A percentile compares a stretch with the other conserved stretches of the same genome.
Evolutionary conservation across 1,140 invertebrate species (phyloP).

Genomic region (Atta cephalotes): DNA sequence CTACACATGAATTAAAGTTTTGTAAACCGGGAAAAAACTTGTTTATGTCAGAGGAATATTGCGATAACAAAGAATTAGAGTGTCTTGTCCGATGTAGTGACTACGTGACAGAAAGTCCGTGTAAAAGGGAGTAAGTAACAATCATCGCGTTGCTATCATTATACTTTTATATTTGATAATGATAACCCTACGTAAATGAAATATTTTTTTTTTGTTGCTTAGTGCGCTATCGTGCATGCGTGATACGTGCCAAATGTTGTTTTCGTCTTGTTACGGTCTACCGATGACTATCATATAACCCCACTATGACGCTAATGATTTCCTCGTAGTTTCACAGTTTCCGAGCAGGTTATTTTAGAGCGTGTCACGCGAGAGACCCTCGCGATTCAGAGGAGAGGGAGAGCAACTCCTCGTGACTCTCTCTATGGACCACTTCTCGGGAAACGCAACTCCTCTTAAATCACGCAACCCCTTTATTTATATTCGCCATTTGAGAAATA

Average conservation of each 20-base stretch:
- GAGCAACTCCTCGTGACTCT: background rate
- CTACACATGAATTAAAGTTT: background rate
- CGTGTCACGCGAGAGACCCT: background rate
- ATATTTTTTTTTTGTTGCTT: background rate
- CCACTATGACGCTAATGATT: conserved; percentile 4
- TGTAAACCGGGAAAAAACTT: background rate
- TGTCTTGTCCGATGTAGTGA: background rate
- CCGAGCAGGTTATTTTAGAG: conserved; percentile 35
- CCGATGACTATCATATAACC: conserved; percentile 17
- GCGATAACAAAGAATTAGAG: background rate
- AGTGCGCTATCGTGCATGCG: background rate
- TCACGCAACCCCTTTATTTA: background rate
- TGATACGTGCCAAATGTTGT: conserved; percentile 35
- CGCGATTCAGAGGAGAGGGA: background rate
- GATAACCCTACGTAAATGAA: conserved; percentile 16
- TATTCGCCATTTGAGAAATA: background rate
- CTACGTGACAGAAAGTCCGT: background rate
- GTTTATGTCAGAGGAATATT: background rate
- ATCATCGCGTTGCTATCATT: background rate
- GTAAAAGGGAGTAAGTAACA: background rate
- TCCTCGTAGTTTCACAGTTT: conserved; percentile 20
- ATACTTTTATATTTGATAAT: background rate
- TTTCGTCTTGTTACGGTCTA: background rate
- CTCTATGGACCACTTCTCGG: background rate
- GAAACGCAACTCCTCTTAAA: background rate